phyloP scores from a whole-genome alignment of 2,888 invertebrate species.

The Tricholauxania praeusta region DNA sequence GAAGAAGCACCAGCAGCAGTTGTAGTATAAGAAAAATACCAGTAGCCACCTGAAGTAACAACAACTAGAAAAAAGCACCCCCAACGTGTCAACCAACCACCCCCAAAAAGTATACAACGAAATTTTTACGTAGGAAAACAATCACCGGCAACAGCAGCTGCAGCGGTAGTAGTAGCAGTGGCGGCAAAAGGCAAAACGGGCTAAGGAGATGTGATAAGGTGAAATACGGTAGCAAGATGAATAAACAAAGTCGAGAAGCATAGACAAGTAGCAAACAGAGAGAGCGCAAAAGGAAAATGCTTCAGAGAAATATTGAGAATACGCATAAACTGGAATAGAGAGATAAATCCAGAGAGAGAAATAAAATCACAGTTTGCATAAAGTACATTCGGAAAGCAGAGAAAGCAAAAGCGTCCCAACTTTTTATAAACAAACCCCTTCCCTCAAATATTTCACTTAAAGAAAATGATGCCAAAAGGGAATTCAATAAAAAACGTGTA shows the following conservation, averaged over 20 bases:
- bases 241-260: background rate
- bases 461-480: slow-evolving; percentile 9
- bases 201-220: background rate
- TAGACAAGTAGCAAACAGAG: slow-evolving; percentile 12
- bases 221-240: background rate
- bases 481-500: slow-evolving; percentile 10
- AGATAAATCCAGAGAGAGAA: background rate
- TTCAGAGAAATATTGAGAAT: slow-evolving; percentile 20
- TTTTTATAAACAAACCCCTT: slow-evolving; percentile 26
- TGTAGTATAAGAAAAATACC: slow-evolving; percentile 10
- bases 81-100: background rate
- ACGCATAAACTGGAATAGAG: background rate
- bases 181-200: slow-evolving; percentile 10
- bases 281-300: slow-evolving; percentile 14
- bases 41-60: slow-evolving; percentile 5
- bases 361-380: background rate
- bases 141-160: slow-evolving; percentile 6
- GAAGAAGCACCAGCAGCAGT: slow-evolving; percentile 3
- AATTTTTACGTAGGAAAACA: background rate
- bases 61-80: background rate
- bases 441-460: background rate
- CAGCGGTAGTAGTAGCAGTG: background rate
- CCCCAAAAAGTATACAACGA: slow-evolving; percentile 37
- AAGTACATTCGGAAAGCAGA: background rate
- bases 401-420: slow-evolving; percentile 7